A percentile compares a stretch with the other conserved stretches of the same genome.
These are phyloP conservation scores for Erinaceus europaeus DNA, from an alignment of 2,113 vertebrate genomes.

Conservation along the genomic window DNA sequence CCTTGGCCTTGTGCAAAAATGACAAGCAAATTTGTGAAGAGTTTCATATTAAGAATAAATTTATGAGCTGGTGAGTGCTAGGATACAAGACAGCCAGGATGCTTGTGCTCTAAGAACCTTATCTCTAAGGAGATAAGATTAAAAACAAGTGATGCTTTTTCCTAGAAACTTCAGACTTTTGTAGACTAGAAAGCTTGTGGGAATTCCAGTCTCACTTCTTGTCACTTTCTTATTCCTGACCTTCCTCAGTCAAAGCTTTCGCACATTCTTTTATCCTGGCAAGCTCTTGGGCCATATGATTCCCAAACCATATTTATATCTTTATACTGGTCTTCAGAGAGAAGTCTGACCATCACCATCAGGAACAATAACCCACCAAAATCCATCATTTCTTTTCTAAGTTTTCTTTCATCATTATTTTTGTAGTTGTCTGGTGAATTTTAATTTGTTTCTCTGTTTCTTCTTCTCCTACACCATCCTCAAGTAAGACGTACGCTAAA, in stretches of 20 bases:
- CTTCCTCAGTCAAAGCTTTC: not conserved
- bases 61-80: not conserved
- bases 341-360: not conserved
- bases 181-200: not conserved
- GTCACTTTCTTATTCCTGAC: not conserved
- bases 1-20: not conserved
- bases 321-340: not conserved
- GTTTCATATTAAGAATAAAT: not conserved
- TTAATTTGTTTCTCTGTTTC: not conserved
- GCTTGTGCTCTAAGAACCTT: not conserved
- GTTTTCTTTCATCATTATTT: not conserved
- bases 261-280: not conserved
- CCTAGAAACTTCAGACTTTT: too few relatives aligned
- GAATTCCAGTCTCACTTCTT: not conserved
- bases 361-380: not conserved
- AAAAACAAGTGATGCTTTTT: not conserved
- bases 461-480: not conserved
- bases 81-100: not conserved
- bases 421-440: not conserved
- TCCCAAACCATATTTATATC: not conserved
- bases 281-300: not conserved
- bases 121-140: not conserved
- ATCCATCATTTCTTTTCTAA: not conserved
- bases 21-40: not conserved
- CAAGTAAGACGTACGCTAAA: not conserved